A percentile compares a stretch with the other conserved stretches of the same genome.
Conservation (phyloP, 2,888 invertebrate genomes). For the Lordiphosa andalusiaca region DNA sequence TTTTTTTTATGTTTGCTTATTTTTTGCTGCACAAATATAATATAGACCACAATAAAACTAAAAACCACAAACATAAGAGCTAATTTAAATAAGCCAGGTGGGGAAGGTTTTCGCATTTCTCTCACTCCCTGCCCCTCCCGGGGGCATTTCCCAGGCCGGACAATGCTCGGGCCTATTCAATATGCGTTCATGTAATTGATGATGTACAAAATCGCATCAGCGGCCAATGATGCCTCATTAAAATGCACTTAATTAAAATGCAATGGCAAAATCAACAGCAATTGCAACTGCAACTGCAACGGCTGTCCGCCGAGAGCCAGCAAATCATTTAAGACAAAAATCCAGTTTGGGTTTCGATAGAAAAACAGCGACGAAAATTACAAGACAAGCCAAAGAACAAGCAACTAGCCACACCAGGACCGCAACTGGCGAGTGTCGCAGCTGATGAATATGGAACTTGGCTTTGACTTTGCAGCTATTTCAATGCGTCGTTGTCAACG, state of each 20-base stretch:
- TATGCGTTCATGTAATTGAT: conserved; percentile 53
- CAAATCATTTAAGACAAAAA: conserved; percentile 65
- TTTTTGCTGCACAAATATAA: conserved; percentile 9
- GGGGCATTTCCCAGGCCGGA: conserved; percentile 39
- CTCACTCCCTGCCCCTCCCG: not conserved
- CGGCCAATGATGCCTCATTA: conserved; percentile 62
- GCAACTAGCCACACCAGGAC: conserved; percentile 60
- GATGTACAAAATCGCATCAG: conserved; percentile 44
- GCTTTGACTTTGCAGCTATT: conserved; percentile 72
- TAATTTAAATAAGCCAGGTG: conserved; percentile 58
- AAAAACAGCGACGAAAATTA: conserved; percentile 63
- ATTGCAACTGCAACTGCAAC: conserved; percentile 36
- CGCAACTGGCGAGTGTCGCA: conserved; percentile 66
- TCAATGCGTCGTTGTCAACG: conserved; percentile 50
- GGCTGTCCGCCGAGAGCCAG: conserved; percentile 40
- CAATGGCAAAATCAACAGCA: conserved; percentile 67
- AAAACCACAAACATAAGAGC: conserved; percentile 48
- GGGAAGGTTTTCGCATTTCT: conserved; percentile 8
- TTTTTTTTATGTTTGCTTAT: conserved; percentile 16
- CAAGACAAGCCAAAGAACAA: conserved; percentile 65
- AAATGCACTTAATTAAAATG: conserved; percentile 74
- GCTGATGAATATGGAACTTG: conserved; percentile 80
- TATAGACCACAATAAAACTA: conserved; percentile 28
- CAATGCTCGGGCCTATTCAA: conserved; percentile 43
- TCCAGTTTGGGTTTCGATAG: conserved; percentile 74